Conservation (phyloP, 2,888 invertebrate genomes). For the Bhutanitis thaidina region DNA sequence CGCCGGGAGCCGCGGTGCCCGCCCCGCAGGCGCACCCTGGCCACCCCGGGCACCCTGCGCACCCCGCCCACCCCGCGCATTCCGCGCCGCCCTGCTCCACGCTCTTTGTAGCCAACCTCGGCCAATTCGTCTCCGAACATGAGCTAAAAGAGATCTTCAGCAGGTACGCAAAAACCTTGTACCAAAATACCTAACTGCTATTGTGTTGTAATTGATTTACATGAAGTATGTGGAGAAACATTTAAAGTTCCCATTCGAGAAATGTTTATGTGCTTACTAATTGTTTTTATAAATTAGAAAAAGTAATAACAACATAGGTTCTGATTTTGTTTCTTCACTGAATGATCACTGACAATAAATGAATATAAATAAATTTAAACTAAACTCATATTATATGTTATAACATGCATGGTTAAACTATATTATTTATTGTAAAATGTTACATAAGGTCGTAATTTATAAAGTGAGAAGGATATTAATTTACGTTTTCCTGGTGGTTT, state of each 20-base stretch:
- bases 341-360: background rate
- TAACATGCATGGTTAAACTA: constrained; percentile 15
- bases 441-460: constrained; percentile 9
- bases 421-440: background rate
- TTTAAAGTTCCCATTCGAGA: too few species aligned
- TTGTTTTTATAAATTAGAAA: too few species aligned
- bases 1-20: constrained; percentile 90
- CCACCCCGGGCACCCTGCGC: constrained; percentile 83
- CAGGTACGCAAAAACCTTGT: constrained; percentile 82
- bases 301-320: background rate
- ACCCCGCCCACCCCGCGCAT: constrained; percentile 80
- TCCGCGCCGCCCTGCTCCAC: constrained; percentile 96
- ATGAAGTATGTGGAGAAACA: background rate
- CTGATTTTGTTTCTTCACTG: background rate
- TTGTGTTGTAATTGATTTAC: background rate
- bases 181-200: background rate
- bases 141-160: constrained; percentile 99
- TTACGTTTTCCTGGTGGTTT: background rate
- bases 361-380: background rate
- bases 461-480: background rate
- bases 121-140: constrained; percentile 98
- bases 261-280: too few species aligned
- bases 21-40: constrained; percentile 85
- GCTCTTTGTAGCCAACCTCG: constrained; percentile 98
- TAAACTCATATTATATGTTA: background rate